These are phyloP conservation scores for Phoebastria nigripes DNA, from an alignment of 2,797 vertebrate species.

Conservation along the genomic window DNA sequence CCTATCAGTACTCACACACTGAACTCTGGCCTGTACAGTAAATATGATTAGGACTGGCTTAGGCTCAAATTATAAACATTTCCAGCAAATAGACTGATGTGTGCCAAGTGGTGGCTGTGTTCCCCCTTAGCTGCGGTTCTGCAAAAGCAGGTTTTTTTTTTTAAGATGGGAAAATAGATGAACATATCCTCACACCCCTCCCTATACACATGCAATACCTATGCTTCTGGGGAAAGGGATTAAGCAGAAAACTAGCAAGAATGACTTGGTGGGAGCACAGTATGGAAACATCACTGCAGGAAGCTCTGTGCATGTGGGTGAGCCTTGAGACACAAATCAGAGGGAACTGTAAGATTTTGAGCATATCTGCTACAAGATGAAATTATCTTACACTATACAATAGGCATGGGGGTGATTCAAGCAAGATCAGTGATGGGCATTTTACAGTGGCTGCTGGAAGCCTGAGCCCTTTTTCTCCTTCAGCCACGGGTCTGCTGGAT, in stretches of 20 bases:
- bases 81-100: background rate
- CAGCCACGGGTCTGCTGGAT: background rate
- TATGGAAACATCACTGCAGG: background rate
- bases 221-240: background rate
- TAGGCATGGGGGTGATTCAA: background rate
- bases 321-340: background rate
- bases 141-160: background rate
- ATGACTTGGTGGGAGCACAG: background rate
- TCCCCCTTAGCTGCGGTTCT: background rate
- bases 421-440: background rate
- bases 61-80: background rate
- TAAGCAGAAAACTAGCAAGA: background rate
- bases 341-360: background rate
- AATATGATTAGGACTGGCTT: background rate
- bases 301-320: background rate
- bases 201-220: background rate
- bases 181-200: background rate
- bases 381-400: background rate
- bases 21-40: background rate
- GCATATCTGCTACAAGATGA: background rate
- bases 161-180: background rate
- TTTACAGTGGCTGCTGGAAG: background rate
- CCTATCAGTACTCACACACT: background rate
- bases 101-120: background rate
- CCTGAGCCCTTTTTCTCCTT: background rate